Conservation (phyloP, 1,140 invertebrate genomes). For the Heliconius hewitsoni region DNA sequence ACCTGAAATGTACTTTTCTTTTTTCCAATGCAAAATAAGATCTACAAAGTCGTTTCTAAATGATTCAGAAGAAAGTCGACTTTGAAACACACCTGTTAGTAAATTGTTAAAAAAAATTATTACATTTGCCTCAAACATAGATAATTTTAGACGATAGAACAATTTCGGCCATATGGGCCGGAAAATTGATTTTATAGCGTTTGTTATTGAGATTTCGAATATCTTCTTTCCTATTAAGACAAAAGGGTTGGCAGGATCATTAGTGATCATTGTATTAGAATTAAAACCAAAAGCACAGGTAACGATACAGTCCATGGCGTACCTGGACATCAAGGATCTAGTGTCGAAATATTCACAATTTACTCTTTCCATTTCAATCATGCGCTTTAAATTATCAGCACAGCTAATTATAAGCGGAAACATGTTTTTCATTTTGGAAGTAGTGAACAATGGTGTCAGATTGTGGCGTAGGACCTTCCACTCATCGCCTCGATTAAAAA, state of each 20-base stretch:
- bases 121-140: slow-evolving; percentile 39
- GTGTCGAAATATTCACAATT: slow-evolving; percentile 30
- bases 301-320: slow-evolving; percentile 43
- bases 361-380: background rate
- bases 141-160: slow-evolving; percentile 42
- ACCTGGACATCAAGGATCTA: slow-evolving; percentile 37
- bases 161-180: slow-evolving; percentile 46
- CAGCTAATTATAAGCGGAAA: slow-evolving; percentile 47
- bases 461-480: slow-evolving; percentile 49
- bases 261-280: slow-evolving; percentile 36
- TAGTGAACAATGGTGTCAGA: slow-evolving; percentile 43
- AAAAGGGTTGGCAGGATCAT: slow-evolving; percentile 38
- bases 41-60: slow-evolving; percentile 46
- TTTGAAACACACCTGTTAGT: slow-evolving; percentile 35
- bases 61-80: slow-evolving; percentile 28
- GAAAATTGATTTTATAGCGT: slow-evolving; percentile 31
- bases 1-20: slow-evolving; percentile 36
- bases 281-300: slow-evolving; percentile 46
- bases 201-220: slow-evolving; percentile 37
- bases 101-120: slow-evolving; percentile 41
- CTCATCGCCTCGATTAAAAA: slow-evolving; percentile 44
- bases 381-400: slow-evolving; percentile 17
- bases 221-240: slow-evolving; percentile 35
- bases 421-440: slow-evolving; percentile 51
- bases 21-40: slow-evolving; percentile 41